Evolutionary conservation across 2,797 vertebrate genomes (phyloP).

Genomic region (Tangara arthus): DNA sequence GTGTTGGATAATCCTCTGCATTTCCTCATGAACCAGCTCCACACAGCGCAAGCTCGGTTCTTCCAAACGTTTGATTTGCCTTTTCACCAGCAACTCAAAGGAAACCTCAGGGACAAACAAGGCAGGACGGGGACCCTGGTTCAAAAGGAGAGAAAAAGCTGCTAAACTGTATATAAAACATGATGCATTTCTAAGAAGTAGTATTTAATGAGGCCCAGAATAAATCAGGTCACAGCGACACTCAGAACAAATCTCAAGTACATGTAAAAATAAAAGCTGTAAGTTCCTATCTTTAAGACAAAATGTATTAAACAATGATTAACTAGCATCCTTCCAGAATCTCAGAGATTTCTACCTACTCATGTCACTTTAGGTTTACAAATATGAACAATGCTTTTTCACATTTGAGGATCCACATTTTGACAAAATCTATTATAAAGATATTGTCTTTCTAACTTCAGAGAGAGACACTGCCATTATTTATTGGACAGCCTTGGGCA

Average conservation of each 20-base stretch:
- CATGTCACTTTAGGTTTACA: not conserved
- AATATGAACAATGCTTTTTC: not conserved
- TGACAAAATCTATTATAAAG: not conserved
- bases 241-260: not conserved
- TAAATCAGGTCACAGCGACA: not conserved
- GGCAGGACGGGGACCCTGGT: constrained; percentile 93
- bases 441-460: not conserved
- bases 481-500: not conserved
- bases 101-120: constrained; percentile 97
- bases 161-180: not conserved
- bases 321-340: not conserved
- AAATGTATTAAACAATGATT: not conserved
- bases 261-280: not conserved
- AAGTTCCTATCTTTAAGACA: not conserved
- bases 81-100: constrained; percentile 95
- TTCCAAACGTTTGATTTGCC: constrained; percentile 97
- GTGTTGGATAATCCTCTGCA: constrained; percentile 99
- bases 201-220: not conserved
- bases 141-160: not conserved
- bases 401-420: not conserved
- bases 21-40: constrained; percentile 98
- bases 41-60: constrained; percentile 96
- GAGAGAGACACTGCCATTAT: not conserved
- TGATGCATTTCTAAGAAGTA: not conserved
- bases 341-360: not conserved